These are phyloP conservation scores for Drosophila lacertosa DNA, from an alignment of 1,140 invertebrate species.

Conservation along the genomic window DNA sequence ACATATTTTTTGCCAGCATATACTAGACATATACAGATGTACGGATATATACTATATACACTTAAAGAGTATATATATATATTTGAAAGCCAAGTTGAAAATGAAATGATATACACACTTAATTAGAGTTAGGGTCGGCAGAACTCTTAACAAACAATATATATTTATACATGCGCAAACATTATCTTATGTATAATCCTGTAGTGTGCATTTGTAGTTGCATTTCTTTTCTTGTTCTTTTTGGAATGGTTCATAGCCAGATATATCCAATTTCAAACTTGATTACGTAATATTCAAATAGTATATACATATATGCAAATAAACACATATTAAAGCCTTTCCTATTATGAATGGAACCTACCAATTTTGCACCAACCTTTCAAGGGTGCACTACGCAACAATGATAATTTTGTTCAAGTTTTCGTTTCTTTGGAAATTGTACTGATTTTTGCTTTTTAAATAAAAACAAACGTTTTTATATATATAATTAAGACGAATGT, in stretches of 20 bases:
- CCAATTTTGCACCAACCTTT: conserved; percentile 3
- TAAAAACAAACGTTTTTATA: conserved; percentile 34
- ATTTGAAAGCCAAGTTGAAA: conserved; percentile 75
- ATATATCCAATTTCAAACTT: conserved; percentile 1
- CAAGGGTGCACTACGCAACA: conserved; percentile 43
- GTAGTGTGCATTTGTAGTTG: conserved; percentile 23
- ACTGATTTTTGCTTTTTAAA: conserved; percentile 62
- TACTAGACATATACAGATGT: conserved; percentile 40
- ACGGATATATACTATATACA: conserved; percentile 41
- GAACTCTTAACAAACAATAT: conserved; percentile 22
- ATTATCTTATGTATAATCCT: conserved; percentile 42
- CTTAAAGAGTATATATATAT: conserved; percentile 45
- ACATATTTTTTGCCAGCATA: conserved; percentile 74
- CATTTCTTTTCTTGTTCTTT: conserved; percentile 9
- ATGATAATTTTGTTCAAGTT: conserved; percentile 47
- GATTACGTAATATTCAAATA: not conserved
- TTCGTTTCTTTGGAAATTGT: conserved; percentile 58
- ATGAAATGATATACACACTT: conserved; percentile 35
- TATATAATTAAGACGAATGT: conserved; percentile 47
- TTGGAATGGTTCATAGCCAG: not conserved
- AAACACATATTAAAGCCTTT: not conserved
- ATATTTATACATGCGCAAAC: not conserved
- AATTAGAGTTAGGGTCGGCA: conserved; percentile 14
- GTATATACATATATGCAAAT: not conserved
- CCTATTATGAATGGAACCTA: not conserved